Evolutionary conservation across 2,888 invertebrate species (phyloP).

Genomic region (Hirtodrosophila trivittata): DNA sequence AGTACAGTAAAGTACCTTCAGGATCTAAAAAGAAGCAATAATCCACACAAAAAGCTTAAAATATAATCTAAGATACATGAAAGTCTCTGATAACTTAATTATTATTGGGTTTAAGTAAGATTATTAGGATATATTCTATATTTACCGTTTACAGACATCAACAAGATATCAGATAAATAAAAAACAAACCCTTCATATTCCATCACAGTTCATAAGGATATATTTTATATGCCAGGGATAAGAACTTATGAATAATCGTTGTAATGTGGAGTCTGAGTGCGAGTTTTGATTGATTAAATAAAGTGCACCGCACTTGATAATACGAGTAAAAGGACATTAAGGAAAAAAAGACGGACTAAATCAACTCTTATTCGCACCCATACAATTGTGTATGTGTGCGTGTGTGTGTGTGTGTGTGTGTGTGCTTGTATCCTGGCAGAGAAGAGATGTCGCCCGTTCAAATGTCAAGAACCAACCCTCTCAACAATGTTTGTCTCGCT

Average conservation of each 20-base stretch:
- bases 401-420: slow-evolving; percentile 11
- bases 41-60: too few species aligned
- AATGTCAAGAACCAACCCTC: slow-evolving; percentile 82
- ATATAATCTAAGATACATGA: too few species aligned
- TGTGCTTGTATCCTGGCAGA: slow-evolving; percentile 41
- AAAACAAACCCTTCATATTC: too few species aligned
- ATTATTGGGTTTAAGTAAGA: too few species aligned
- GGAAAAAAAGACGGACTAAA: slow-evolving; percentile 5
- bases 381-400: slow-evolving; percentile 11
- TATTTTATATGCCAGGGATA: neutral
- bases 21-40: too few species aligned
- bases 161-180: too few species aligned
- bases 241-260: slow-evolving; percentile 2
- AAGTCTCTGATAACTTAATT: too few species aligned
- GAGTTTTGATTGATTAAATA: slow-evolving; percentile 77
- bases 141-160: too few species aligned
- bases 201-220: too few species aligned
- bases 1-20: too few species aligned
- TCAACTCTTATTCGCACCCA: slow-evolving; percentile 34
- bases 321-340: slow-evolving; percentile 5
- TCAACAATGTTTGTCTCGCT: slow-evolving; percentile 50
- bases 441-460: slow-evolving; percentile 81
- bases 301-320: slow-evolving; percentile 72
- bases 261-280: slow-evolving; percentile 19
- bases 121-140: too few species aligned